Conservation (phyloP, 2,797 vertebrate species). For the Philypnodon macrostomus region DNA sequence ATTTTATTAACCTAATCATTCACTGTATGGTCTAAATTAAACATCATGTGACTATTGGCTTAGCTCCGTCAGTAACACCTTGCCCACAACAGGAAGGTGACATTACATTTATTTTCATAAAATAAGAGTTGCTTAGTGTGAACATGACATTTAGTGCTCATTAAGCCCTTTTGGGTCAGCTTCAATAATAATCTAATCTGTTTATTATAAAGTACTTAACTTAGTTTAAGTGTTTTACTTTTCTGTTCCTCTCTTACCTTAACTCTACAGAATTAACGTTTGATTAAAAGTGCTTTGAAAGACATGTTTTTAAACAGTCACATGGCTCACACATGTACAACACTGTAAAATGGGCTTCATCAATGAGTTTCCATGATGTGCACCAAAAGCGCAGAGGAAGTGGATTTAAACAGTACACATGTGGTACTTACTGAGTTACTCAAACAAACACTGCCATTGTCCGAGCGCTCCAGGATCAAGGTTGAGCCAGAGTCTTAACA, state of each 20-base stretch:
- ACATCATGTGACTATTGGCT: too few relatives aligned
- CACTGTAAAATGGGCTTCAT: slow-evolving; percentile 19
- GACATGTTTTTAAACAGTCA: too few relatives aligned
- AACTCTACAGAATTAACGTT: too few relatives aligned
- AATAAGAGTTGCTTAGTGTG: neutral
- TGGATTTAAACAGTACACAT: slow-evolving; percentile 23
- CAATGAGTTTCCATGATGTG: slow-evolving; percentile 55
- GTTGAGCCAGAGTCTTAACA: slow-evolving; percentile 28
- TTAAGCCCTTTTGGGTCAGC: neutral
- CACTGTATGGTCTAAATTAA: neutral
- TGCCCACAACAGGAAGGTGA: neutral
- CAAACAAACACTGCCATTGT: slow-evolving; percentile 53
- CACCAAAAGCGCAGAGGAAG: slow-evolving; percentile 21
- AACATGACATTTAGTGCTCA: neutral
- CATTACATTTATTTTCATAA: neutral
- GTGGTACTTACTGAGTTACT: slow-evolving; percentile 17
- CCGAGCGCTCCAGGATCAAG: slow-evolving; percentile 33
- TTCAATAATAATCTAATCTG: neutral
- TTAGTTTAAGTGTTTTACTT: neutral
- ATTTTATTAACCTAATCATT: neutral
- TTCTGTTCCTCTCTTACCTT: neutral
- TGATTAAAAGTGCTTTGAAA: too few relatives aligned
- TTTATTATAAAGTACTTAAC: neutral
- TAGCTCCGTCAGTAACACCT: too few relatives aligned
- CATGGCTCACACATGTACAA: slow-evolving; percentile 17